These are phyloP conservation scores for Athene cunicularia DNA, from an alignment of 2,113 vertebrate species.

Conservation along the genomic window DNA sequence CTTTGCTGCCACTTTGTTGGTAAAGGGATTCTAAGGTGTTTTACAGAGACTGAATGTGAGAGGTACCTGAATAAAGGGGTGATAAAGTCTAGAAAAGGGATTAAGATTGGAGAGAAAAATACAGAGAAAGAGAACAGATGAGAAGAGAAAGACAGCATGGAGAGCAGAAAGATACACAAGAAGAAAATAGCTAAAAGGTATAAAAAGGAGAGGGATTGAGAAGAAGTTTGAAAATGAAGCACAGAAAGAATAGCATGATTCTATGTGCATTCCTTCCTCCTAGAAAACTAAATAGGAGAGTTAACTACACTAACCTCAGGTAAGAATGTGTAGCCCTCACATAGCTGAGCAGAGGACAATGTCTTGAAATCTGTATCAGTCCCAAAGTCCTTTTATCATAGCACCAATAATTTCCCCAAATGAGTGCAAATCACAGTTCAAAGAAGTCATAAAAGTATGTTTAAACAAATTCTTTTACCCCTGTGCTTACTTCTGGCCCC, in stretches of 20 bases:
- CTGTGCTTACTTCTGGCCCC: not conserved
- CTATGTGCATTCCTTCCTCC: not conserved
- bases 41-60: not conserved
- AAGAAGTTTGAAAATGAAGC: not conserved
- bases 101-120: not conserved
- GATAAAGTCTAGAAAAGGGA: not conserved
- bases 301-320: not conserved
- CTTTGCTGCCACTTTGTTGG: not conserved
- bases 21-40: not conserved
- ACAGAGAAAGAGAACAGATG: not conserved
- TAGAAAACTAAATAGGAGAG: not conserved
- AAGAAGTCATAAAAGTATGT: not conserved
- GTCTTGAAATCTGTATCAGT: not conserved
- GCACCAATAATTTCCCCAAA: not conserved
- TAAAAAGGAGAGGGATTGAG: not conserved
- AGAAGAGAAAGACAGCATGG: not conserved
- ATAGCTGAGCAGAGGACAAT: not conserved
- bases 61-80: not conserved
- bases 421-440: not conserved
- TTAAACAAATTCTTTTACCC: not conserved
- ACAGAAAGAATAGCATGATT: not conserved
- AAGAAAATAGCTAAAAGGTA: not conserved
- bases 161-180: not conserved
- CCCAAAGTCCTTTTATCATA: not conserved
- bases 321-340: not conserved